Percentiles rank a stretch among this genome's conserved stretches.
Evolutionary conservation across 2,113 vertebrate species (phyloP).

Genomic region (Apistogramma diplotaenia): DNA sequence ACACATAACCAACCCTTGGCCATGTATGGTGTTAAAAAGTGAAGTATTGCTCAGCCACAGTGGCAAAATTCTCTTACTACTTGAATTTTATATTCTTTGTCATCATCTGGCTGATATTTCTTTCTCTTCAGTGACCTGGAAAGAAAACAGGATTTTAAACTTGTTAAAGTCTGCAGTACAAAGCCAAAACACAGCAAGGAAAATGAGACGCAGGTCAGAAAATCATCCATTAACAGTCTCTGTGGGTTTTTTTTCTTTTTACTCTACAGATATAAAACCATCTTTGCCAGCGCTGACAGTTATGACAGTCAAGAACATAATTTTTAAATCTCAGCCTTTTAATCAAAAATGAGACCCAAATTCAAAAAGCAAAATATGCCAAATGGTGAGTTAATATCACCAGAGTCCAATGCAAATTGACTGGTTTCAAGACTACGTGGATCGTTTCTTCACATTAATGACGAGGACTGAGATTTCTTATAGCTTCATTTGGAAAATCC

Average conservation of each 20-base stretch:
- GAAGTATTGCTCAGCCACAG: neutral
- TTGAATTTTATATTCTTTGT: constrained; percentile 30
- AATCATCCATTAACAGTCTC: neutral
- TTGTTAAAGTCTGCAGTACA: constrained; percentile 6
- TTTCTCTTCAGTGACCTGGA: constrained; percentile 4
- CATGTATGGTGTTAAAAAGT: neutral
- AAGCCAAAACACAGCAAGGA: constrained; percentile 17
- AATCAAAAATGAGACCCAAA: constrained; percentile 3
- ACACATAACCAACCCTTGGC: neutral
- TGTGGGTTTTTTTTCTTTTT: neutral
- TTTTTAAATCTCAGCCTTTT: constrained; percentile 11
- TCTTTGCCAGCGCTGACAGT: constrained; percentile 25
- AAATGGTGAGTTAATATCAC: constrained; percentile 33
- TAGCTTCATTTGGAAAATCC: neutral
- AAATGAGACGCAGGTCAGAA: constrained; percentile 17
- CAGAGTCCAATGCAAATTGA: constrained; percentile 20
- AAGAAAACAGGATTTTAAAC: neutral
- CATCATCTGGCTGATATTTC: constrained; percentile 24
- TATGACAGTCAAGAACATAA: constrained; percentile 3
- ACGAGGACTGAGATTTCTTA: neutral
- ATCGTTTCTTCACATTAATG: neutral
- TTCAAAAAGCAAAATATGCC: constrained; percentile 5
- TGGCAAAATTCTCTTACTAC: neutral
- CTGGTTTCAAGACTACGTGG: neutral
- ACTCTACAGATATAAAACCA: neutral